Evolutionary conservation across 2,797 vertebrate genomes (phyloP).

Genomic region (Pagetopsis macropterus): DNA sequence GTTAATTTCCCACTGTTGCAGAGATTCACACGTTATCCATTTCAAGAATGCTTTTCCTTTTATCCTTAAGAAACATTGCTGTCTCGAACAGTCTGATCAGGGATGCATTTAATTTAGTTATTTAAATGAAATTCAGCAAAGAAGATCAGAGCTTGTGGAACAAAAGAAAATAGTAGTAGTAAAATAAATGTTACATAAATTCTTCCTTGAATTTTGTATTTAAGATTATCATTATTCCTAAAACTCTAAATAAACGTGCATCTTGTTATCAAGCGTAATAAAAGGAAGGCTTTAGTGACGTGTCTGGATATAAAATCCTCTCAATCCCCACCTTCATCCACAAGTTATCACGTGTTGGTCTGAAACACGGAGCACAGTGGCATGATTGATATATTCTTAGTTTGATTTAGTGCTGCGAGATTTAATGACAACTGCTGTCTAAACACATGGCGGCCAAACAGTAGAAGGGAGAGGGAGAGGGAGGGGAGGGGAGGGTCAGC

Average conservation of each 20-base stretch:
- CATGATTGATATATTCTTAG: slow-evolving; percentile 31
- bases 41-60: too few species aligned
- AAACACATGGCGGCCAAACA: slow-evolving; percentile 44
- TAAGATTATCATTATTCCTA: neutral
- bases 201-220: neutral
- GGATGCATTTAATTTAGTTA: too few species aligned
- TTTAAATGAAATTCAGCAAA: too few species aligned
- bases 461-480: slow-evolving; percentile 47
- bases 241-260: neutral
- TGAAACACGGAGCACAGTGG: neutral
- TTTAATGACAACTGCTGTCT: slow-evolving; percentile 61
- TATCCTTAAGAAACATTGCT: too few species aligned
- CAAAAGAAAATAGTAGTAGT: too few species aligned
- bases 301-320: neutral
- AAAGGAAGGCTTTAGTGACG: neutral
- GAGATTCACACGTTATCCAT: too few species aligned
- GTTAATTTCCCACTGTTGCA: too few species aligned
- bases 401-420: slow-evolving; percentile 35
- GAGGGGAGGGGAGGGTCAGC: slow-evolving; percentile 23
- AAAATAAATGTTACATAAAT: neutral
- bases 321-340: neutral
- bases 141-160: too few species aligned
- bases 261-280: neutral
- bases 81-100: too few species aligned
- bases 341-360: neutral